phyloP scores from a whole-genome alignment of 2,113 vertebrate species.

The Neofelis nebulosa region DNA sequence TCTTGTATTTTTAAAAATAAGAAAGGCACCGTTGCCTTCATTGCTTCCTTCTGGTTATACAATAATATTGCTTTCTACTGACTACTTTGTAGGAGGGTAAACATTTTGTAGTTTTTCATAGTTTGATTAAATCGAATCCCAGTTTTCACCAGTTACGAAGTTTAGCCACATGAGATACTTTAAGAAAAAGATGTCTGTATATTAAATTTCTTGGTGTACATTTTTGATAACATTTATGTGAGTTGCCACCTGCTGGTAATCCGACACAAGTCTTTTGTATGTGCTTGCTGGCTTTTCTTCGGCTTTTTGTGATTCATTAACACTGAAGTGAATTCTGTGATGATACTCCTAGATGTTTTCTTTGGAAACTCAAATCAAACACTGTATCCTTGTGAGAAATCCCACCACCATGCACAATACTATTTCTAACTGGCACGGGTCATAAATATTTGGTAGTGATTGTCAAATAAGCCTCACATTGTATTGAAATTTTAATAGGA shows the following conservation, averaged over 20 bases:
- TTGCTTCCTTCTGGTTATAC: not conserved
- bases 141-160: not conserved
- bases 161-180: not conserved
- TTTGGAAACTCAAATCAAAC: conserved; percentile 7
- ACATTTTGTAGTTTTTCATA: conserved; percentile 6
- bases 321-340: not conserved
- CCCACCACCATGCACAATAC: not conserved
- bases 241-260: not conserved
- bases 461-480: conserved; percentile 31
- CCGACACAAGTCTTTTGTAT: not conserved
- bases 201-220: not conserved
- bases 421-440: not conserved
- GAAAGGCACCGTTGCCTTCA: not conserved
- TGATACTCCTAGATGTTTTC: not conserved
- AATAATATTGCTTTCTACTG: not conserved
- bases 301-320: not conserved
- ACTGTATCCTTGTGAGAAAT: not conserved
- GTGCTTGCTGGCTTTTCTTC: not conserved
- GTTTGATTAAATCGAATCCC: conserved; percentile 1
- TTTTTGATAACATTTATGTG: not conserved
- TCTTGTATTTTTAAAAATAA: not conserved
- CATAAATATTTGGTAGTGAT: conserved; percentile 54
- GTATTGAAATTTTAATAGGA: conserved; percentile 39
- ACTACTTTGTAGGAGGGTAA: not conserved
- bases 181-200: not conserved